These are phyloP conservation scores for Pavo muticus DNA, from an alignment of 2,113 vertebrate genomes.

Conservation along the genomic window DNA sequence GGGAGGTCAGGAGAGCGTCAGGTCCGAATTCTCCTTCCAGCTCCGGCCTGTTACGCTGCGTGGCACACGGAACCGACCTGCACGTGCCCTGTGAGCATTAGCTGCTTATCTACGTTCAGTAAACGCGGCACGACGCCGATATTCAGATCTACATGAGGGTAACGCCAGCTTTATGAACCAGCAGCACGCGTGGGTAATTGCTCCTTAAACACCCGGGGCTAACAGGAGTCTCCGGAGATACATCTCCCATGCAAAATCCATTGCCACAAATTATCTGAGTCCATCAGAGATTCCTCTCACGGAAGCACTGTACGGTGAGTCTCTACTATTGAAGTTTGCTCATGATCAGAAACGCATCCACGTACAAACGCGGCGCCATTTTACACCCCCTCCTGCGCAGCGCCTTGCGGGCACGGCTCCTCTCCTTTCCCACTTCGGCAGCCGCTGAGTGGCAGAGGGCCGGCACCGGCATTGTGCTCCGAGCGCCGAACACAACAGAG, in stretches of 20 bases:
- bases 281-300: not conserved
- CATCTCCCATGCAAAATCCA: not conserved
- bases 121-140: not conserved
- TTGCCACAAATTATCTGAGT: not conserved
- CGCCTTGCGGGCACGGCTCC: too few relatives aligned
- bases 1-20: not conserved
- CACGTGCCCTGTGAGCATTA: not conserved
- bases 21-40: not conserved
- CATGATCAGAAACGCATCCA: too few relatives aligned
- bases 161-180: not conserved
- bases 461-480: not conserved
- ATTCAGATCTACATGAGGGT: not conserved
- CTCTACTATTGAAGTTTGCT: not conserved
- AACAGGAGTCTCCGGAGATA: not conserved
- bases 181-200: not conserved
- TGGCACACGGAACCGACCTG: not conserved
- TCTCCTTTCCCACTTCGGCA: too few relatives aligned
- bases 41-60: not conserved
- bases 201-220: not conserved
- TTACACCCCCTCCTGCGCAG: too few relatives aligned
- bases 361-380: too few relatives aligned
- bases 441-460: too few relatives aligned
- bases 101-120: not conserved
- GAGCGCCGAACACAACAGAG: not conserved
- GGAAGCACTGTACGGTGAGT: not conserved